Percentiles rank a stretch among this genome's conserved stretches.
These are phyloP conservation scores for Stegodyphus dumicola DNA, from an alignment of 1,140 invertebrate genomes.

Conservation along the genomic window DNA sequence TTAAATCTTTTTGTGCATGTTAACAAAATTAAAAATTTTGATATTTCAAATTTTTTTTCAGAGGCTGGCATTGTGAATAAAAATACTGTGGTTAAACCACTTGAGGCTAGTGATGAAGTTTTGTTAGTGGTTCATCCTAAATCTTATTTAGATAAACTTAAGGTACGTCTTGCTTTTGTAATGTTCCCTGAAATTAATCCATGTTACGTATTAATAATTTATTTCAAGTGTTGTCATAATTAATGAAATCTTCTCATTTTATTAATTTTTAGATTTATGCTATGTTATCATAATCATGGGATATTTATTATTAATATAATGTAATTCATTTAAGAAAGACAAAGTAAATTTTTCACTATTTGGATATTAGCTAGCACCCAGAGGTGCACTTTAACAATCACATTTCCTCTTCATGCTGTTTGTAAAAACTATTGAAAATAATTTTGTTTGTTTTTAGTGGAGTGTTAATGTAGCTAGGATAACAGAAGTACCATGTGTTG, in stretches of 20 bases:
- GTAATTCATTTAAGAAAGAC: too few relatives aligned
- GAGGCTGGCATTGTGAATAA: conserved; percentile 67
- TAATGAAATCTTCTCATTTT: neutral
- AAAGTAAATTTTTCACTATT: too few relatives aligned
- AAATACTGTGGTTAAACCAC: conserved; percentile 71
- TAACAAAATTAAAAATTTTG: too few relatives aligned
- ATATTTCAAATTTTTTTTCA: conserved; percentile 59
- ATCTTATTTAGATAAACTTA: conserved; percentile 77
- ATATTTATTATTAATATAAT: neutral
- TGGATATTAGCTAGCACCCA: too few relatives aligned
- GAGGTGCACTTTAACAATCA: too few relatives aligned
- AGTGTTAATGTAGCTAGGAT: conserved; percentile 82
- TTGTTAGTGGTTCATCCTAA: conserved; percentile 78
- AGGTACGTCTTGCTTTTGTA: conserved; percentile 21
- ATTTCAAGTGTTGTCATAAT: neutral
- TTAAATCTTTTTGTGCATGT: too few relatives aligned
- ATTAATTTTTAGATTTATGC: neutral
- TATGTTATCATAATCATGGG: neutral
- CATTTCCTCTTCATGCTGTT: too few relatives aligned
- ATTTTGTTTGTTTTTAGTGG: conserved; percentile 73
- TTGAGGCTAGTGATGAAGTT: conserved; percentile 78
- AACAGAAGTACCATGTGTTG: conserved; percentile 79
- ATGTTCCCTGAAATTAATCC: too few relatives aligned
- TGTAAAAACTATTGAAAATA: too few relatives aligned
- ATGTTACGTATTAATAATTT: too few relatives aligned